Evolutionary conservation across 2,888 invertebrate species (phyloP), one percentile per base, ranked within the genome.

Genomic region (Eremobia ochroleuca): DNA sequence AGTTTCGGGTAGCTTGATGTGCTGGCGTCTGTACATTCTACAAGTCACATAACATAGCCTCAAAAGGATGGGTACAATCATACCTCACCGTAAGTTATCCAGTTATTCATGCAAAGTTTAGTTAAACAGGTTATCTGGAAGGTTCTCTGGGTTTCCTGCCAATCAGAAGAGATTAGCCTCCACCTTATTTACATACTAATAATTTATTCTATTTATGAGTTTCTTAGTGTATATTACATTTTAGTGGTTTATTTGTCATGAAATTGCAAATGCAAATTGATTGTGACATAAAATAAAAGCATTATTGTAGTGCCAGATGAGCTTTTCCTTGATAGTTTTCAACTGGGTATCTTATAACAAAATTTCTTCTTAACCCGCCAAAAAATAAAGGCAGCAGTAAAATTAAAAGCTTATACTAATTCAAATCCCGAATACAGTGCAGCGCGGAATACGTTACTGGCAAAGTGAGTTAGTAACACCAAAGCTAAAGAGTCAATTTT

Each of bases 61-160:
- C 75, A 65, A 71, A 59, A 76, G 72, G 73, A 64, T 69, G 65
- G 61, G 66, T 82, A 79, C 67, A 69, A 52, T 79, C 66, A 80
- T 87, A 85, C 88, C 76, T 87, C 76, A 80, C 55, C 58, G 25
- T 67, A 34, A 65, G 65, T 85, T 75, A 77, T 85, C 78, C 79
- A 76, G 73, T 76, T 72, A 83, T 76, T 81, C 89, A 88, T 88
- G 88, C 88, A 82, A 71, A 65, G 66, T 79, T 82, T 66, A 70
- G 73, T 77, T 73, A 65, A 66, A 67, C 73, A 78, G 58, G 71
- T 88, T 85, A 79, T 69, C 74, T 73, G 61, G 83, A 58, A 73
- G 73, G 68, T 61, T 79, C 65, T 77, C 79, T 77, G 43, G 73
- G 66, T 74, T 49, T 76, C 80, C 89, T 88, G 88, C 86, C 81